Percentiles rank a stretch among this genome's conserved stretches.
Conservation (phyloP, 2,888 invertebrate species). For the Cerceris rybyensis region DNA sequence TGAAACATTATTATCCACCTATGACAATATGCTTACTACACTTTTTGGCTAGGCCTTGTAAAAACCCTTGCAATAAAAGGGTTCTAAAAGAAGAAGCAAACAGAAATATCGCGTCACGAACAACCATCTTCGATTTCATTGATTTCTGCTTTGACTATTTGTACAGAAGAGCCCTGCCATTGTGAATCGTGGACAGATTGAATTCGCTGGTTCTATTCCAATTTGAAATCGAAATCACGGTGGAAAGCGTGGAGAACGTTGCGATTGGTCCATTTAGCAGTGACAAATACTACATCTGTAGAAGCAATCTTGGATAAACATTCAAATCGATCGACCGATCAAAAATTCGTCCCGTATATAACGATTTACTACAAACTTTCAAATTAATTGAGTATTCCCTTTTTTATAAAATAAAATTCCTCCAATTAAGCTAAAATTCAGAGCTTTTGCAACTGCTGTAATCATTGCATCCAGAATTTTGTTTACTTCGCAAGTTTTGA, state of each 20-base stretch:
- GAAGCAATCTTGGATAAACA: background rate
- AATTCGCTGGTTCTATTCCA: conserved; percentile 16
- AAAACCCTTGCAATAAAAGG: too few species aligned
- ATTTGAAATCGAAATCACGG: conserved; percentile 21
- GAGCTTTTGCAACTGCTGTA: too few species aligned
- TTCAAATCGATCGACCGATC: background rate
- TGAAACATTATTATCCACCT: too few species aligned
- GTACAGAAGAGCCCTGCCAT: background rate
- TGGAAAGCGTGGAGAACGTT: background rate
- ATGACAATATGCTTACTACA: too few species aligned
- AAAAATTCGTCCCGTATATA: background rate
- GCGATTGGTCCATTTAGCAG: background rate
- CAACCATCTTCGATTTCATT: background rate
- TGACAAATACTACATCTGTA: conserved; percentile 1
- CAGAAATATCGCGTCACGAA: background rate
- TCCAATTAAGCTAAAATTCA: too few species aligned
- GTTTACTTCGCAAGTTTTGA: too few species aligned
- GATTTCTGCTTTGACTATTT: background rate
- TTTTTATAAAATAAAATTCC: too few species aligned
- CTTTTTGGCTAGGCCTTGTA: too few species aligned
- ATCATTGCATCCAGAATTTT: too few species aligned
- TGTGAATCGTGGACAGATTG: conserved; percentile 21
- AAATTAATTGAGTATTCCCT: too few species aligned
- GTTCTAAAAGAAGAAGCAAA: background rate
- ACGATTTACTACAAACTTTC: too few species aligned